These are phyloP conservation scores for Battus philenor DNA, from an alignment of 1,140 invertebrate species.

Conservation along the genomic window DNA sequence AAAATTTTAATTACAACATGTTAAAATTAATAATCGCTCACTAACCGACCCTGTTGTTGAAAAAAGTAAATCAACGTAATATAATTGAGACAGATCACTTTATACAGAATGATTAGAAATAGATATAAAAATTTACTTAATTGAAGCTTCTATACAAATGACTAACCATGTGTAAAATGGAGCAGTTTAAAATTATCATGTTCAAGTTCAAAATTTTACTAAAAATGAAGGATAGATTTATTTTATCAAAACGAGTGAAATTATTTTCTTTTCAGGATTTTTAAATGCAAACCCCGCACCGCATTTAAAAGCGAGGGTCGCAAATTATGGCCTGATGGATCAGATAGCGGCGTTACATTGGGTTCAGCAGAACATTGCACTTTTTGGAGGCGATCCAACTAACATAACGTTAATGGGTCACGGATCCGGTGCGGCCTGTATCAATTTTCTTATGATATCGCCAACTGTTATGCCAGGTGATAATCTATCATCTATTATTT, in stretches of 20 bases:
- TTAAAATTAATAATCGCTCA: no score
- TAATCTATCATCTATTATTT: no score
- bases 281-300: slow-evolving; percentile 89
- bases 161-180: no score
- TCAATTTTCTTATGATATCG: slow-evolving; percentile 96
- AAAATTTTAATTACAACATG: no score
- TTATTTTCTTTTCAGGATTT: slow-evolving; percentile 81
- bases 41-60: no score
- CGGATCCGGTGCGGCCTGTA: slow-evolving; percentile 94
- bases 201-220: background rate
- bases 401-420: slow-evolving; percentile 95
- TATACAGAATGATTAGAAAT: no score
- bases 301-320: slow-evolving; percentile 86
- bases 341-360: slow-evolving; percentile 93
- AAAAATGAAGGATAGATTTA: background rate
- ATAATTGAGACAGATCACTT: no score
- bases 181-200: no score
- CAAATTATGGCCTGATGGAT: slow-evolving; percentile 96
- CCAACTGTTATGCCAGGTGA: slow-evolving; percentile 94
- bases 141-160: no score
- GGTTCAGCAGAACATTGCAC: slow-evolving; percentile 93
- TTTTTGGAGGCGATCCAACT: slow-evolving; percentile 91
- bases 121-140: no score
- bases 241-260: background rate
- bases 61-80: no score